A percentile compares a stretch with the other conserved stretches of the same genome.
Conservation (phyloP, 1,140 invertebrate species). For the Cydia fagiglandana region DNA sequence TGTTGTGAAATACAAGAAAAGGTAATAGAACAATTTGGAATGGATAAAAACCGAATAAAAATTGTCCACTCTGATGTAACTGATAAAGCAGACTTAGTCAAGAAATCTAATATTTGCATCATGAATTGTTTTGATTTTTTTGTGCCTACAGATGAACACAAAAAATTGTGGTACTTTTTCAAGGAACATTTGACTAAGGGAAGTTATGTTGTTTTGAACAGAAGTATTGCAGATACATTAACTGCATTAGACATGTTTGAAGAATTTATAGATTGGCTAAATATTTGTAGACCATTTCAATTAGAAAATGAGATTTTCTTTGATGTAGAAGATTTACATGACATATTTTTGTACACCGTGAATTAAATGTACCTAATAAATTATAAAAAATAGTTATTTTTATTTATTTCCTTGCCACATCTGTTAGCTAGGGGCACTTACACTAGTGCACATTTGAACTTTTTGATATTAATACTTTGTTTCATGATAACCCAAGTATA, state of each 20-base stretch:
- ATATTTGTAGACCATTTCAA: slow-evolving; percentile 65
- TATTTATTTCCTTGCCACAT: neutral
- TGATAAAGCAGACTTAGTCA: slow-evolving; percentile 78
- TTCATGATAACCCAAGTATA: too few species aligned
- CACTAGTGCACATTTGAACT: too few species aligned
- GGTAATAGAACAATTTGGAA: slow-evolving; percentile 80
- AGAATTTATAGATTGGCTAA: slow-evolving; percentile 78
- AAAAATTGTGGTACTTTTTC: slow-evolving; percentile 82
- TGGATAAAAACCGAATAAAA: slow-evolving; percentile 79
- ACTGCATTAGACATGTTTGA: slow-evolving; percentile 77
- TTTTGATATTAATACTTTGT: too few species aligned
- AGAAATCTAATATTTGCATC: slow-evolving; percentile 81
- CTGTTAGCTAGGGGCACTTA: neutral
- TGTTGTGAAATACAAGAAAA: slow-evolving; percentile 82
- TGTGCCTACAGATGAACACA: slow-evolving; percentile 79
- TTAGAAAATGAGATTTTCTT: slow-evolving; percentile 73
- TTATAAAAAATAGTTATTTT: neutral
- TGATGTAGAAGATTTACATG: slow-evolving; percentile 66
- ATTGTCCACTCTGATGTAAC: slow-evolving; percentile 81
- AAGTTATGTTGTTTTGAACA: slow-evolving; percentile 80
- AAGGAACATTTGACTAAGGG: slow-evolving; percentile 79
- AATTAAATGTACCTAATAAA: slow-evolving; percentile 39
- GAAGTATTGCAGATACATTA: slow-evolving; percentile 79
- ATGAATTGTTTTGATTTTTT: slow-evolving; percentile 86
- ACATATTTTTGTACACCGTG: slow-evolving; percentile 71